phyloP scores from a whole-genome alignment of 2,797 vertebrate genomes.

The Denticeps clupeoides region DNA sequence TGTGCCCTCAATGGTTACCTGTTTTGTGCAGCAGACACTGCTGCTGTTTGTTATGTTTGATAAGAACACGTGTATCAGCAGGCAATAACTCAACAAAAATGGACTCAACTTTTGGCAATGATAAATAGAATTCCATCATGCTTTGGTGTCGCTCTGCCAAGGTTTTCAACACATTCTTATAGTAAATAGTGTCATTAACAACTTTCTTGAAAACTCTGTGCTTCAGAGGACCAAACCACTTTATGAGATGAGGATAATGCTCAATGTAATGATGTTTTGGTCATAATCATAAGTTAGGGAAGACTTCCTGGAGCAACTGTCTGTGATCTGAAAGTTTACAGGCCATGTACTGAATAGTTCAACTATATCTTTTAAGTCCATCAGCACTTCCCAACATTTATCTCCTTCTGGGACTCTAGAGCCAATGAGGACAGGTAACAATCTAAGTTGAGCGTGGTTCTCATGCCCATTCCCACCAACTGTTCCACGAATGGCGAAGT shows the following conservation, averaged over 20 bases:
- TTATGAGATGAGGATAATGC: slow-evolving; percentile 1
- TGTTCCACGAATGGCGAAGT: background rate
- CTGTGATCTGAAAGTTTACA: slow-evolving; percentile 2
- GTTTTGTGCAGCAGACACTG: slow-evolving; percentile 18
- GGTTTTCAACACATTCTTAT: slow-evolving; percentile 19
- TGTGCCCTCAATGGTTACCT: slow-evolving; percentile 17
- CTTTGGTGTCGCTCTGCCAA: slow-evolving; percentile 14
- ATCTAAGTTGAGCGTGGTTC: background rate
- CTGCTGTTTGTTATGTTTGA: slow-evolving; percentile 11
- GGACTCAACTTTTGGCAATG: slow-evolving; percentile 13
- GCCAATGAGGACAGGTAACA: slow-evolving; percentile 1
- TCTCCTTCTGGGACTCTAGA: background rate
- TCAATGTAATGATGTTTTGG: slow-evolving; percentile 4
- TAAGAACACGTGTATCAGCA: slow-evolving; percentile 9
- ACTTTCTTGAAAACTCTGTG: slow-evolving; percentile 23
- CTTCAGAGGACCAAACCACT: slow-evolving; percentile 18
- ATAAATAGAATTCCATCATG: slow-evolving; percentile 12
- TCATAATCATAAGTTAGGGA: background rate
- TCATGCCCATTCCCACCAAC: slow-evolving; percentile 3
- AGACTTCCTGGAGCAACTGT: background rate
- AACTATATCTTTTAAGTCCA: background rate
- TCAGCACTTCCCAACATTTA: background rate
- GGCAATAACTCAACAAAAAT: slow-evolving; percentile 15
- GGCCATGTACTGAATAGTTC: background rate
- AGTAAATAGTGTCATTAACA: slow-evolving; percentile 9